Percentiles rank a stretch among this genome's conserved stretches.
These are phyloP conservation scores for Tauraco hartlaubi DNA, from an alignment of 2,797 vertebrate genomes.

Conservation along the genomic window DNA sequence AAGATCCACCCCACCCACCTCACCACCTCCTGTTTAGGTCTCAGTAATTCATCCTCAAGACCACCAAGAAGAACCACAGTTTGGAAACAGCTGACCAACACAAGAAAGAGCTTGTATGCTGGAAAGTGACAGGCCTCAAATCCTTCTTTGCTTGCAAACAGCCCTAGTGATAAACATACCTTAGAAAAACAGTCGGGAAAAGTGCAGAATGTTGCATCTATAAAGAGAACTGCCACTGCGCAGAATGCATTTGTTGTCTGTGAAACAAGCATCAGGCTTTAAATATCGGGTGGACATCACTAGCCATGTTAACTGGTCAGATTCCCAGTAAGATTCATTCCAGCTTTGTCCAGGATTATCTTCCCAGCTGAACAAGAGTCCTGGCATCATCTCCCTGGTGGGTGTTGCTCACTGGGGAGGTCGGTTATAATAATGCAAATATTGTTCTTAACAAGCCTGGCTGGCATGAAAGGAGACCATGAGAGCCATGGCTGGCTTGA, in stretches of 20 bases:
- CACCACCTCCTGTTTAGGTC: slow-evolving; percentile 26
- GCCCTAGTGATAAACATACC: slow-evolving; percentile 21
- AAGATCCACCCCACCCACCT: neutral
- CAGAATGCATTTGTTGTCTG: slow-evolving; percentile 34
- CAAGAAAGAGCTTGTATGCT: slow-evolving; percentile 37
- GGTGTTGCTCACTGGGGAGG: neutral
- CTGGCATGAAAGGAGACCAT: neutral
- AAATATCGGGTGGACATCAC: slow-evolving; percentile 28
- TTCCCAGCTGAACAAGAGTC: slow-evolving; percentile 40
- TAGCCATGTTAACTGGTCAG: slow-evolving; percentile 5
- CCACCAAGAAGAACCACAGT: slow-evolving; percentile 22
- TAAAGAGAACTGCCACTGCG: slow-evolving; percentile 47
- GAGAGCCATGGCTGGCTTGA: neutral
- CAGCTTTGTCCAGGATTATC: slow-evolving; percentile 42
- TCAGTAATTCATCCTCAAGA: slow-evolving; percentile 28
- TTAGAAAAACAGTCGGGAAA: slow-evolving; percentile 35
- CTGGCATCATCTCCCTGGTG: neutral
- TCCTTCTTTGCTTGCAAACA: neutral
- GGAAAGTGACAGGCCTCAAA: neutral
- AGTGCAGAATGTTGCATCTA: neutral
- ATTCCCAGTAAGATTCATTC: slow-evolving; percentile 37
- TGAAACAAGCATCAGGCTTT: slow-evolving; percentile 8
- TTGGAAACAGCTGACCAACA: slow-evolving; percentile 13
- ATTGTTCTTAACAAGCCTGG: slow-evolving; percentile 2
- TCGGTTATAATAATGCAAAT: slow-evolving; percentile 27